Base-by-base conservation (phyloP, 2,797 vertebrate species). In the Glyptemys insculpta region DNA sequence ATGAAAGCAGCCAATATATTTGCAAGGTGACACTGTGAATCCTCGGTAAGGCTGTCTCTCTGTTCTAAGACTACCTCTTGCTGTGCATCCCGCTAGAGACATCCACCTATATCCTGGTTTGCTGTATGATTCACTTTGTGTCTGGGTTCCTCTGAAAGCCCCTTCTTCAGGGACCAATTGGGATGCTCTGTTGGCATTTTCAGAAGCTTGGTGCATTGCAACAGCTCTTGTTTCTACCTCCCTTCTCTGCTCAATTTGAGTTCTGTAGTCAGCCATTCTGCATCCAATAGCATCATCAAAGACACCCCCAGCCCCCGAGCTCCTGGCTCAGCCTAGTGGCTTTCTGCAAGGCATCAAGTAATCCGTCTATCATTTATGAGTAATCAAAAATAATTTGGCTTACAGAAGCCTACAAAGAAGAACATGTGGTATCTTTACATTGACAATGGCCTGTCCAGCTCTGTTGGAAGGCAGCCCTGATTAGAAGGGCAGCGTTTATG, bases 181-280 rank as follows among this genome's bases (percentile, higher is more conserved):
- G 49, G 44, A 74, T 74, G 72, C 54, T 87, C 21, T 72, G 19
- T 31, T 52, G 54, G 29, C 29, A 25, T 41, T 16, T 34, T 25
- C 86, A 52, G 37, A 49, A 78, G 82, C 56, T 62, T 49, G 5
- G 54, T n/a, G 90, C 79, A 80, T 59, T 47, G 41, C 68, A 49
- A 5, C 21, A 50, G 12, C 21, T 23, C 50, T 79, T 47, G 49
- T 57, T 57, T n/a, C 79, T 82, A 49, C 34, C 72, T 54, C n/a
- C 18, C 81, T 29, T 27, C 79, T 78, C 44, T 1, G 0, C 0
- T 52, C n/a, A 7, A 4, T 44, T 79, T 7, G n/a, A 1, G 0
- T 54, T 83, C 78, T 82, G 72, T 47, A 31, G 87, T 87, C 25
- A 5, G 10, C 31, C 54, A n/a, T 80, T 65, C 57, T 83, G 19